Evolutionary conservation across 2,888 invertebrate genomes (phyloP).

Genomic region (Noctua janthina): DNA sequence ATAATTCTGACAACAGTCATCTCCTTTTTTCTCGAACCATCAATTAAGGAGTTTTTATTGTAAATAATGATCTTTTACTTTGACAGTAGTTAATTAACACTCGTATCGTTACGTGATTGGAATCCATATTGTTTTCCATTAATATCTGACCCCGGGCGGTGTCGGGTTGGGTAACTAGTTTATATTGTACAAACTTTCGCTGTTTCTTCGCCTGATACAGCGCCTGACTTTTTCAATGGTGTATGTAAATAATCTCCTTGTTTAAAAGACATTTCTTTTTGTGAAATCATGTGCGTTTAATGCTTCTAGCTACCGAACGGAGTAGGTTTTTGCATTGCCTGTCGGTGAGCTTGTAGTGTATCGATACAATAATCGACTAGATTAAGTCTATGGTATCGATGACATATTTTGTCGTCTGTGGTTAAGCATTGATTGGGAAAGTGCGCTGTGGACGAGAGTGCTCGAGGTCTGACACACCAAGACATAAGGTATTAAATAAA

Average conservation of each 20-base stretch:
- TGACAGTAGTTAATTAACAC: slow-evolving; percentile 45
- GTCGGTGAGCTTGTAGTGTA: too few relatives aligned
- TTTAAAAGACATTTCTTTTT: not conserved
- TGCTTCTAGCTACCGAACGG: too few relatives aligned
- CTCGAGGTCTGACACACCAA: too few relatives aligned
- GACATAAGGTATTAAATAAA: too few relatives aligned
- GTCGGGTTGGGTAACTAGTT: slow-evolving; percentile 43
- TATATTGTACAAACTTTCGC: slow-evolving; percentile 44
- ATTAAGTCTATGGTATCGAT: too few relatives aligned
- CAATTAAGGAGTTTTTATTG: slow-evolving; percentile 29
- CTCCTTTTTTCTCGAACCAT: slow-evolving; percentile 11
- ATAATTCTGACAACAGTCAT: slow-evolving; percentile 20
- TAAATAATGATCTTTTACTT: slow-evolving; percentile 51
- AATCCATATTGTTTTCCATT: slow-evolving; percentile 49
- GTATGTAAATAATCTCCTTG: not conserved
- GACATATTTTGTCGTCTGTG: too few relatives aligned
- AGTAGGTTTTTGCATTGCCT: too few relatives aligned
- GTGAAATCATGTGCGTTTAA: not conserved
- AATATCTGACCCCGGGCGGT: slow-evolving; percentile 49
- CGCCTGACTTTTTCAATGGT: not conserved
- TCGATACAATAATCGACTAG: too few relatives aligned
- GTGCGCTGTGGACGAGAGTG: too few relatives aligned
- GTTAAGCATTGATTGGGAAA: too few relatives aligned
- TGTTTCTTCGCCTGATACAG: slow-evolving; percentile 6
- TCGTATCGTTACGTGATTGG: slow-evolving; percentile 39